Conservation (phyloP, 2,113 vertebrate genomes). For the Ammospiza nelsoni region DNA sequence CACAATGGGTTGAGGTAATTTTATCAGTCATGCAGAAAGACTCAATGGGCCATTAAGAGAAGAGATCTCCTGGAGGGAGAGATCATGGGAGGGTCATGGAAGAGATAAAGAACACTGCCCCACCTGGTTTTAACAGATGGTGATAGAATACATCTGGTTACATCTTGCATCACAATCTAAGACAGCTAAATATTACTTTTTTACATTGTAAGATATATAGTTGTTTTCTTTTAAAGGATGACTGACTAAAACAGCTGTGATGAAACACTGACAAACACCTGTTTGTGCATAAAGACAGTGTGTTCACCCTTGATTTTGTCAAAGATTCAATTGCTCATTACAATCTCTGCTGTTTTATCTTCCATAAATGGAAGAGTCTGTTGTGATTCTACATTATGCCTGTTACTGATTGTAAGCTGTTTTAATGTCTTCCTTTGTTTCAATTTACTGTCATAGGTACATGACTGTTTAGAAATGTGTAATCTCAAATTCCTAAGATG, state of each 20-base stretch:
- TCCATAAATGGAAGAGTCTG: background rate
- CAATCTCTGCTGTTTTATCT: background rate
- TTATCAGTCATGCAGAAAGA: too few species aligned
- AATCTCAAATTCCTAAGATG: too few species aligned
- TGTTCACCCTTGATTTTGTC: background rate
- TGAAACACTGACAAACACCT: background rate
- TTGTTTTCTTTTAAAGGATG: background rate
- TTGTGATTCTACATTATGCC: background rate
- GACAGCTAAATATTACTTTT: background rate
- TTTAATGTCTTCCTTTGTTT: background rate
- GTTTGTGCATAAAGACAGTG: background rate
- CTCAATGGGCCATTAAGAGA: too few species aligned
- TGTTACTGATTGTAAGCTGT: background rate
- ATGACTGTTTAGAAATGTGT: background rate
- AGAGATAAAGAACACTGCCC: too few species aligned
- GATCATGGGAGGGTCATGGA: too few species aligned
- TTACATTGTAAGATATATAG: background rate
- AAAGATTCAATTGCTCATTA: background rate
- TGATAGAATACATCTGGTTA: too few species aligned
- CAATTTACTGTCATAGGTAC: background rate
- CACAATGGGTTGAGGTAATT: too few species aligned
- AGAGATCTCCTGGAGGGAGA: too few species aligned
- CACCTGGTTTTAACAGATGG: too few species aligned
- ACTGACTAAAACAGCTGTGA: background rate
- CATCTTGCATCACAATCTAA: background rate